Percentiles rank a stretch among this genome's conserved stretches.
These are phyloP conservation scores for Elephas maximus DNA, from an alignment of 2,113 vertebrate species.

Conservation along the genomic window DNA sequence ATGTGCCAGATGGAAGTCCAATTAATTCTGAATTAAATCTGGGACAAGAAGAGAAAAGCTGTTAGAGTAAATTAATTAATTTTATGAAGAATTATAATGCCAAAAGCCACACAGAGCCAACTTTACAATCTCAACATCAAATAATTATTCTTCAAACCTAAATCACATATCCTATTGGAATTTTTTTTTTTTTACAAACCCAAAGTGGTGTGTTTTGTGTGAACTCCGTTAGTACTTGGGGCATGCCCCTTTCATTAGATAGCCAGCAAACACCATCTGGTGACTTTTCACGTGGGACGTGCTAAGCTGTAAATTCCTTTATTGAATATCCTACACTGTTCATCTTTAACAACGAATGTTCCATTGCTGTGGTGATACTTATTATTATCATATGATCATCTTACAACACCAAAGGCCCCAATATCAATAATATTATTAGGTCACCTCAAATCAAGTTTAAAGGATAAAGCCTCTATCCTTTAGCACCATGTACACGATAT, in stretches of 20 bases:
- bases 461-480: not conserved
- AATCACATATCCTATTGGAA: not conserved
- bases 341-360: not conserved
- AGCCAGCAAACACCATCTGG: not conserved
- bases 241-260: not conserved
- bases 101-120: not conserved
- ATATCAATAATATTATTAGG: not conserved
- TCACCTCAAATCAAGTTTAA: not conserved
- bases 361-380: not conserved
- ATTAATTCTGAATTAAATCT: conserved; percentile 50
- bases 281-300: not conserved
- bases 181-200: not conserved
- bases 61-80: not conserved
- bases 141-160: not conserved
- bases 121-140: not conserved
- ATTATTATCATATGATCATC: too few relatives aligned
- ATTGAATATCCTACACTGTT: not conserved
- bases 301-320: not conserved
- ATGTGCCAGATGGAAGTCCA: conserved; percentile 25
- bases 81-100: not conserved
- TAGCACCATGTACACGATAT: not conserved
- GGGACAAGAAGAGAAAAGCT: conserved; percentile 34
- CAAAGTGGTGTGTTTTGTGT: not conserved
- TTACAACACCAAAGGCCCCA: not conserved
- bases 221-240: not conserved